Base-by-base conservation (phyloP, 2,797 vertebrate species). In the Cirrhinus mrigala region DNA sequence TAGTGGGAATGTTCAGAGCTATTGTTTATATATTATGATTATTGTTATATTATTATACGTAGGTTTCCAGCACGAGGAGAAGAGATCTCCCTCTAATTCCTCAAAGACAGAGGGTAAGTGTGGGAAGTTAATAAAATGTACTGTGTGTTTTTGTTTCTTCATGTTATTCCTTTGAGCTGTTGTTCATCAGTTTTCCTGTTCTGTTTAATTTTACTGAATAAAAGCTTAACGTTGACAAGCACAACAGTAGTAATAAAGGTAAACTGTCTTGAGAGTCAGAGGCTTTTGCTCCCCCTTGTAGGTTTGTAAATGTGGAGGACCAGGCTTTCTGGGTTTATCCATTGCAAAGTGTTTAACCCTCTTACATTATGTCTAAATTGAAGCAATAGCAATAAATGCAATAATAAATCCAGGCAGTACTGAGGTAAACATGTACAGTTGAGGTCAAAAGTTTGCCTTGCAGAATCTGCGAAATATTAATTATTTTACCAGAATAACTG, bases 61-160 rank as follows among this genome's bases (percentile, higher is more conserved):
- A 90, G 86, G 69, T 73, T 74, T 78, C 76, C 76, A 91, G 80
- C 66, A 90, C 87, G 75, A 88, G 89, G 69, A 62, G 89, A 86
- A 94, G 94, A 86, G 94, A 95, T 80, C 92, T 95, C 0, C 94
- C 95, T 4, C 94, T 94, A 52, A 89, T 94, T 37, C 93, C 94
- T 4, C 94, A 93, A 91, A 46, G 76, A 58, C 82, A 88, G 70
- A 86, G 84, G 86, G 88, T 90, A 71, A 82, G 83, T 73, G 56
- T 29, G 44, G 24, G 46, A 46, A 33, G 29, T 50, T 29, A 27
- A 33, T 14, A 3, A 14, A 5, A 76, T 22, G 1, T 54, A 10
- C 16, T 6, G 27, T 54, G 27, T 54, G 7, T 73, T 22, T 37
- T 33, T 33, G 4, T 78, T 29, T 29, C 62, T 18, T 16, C 2